These are phyloP conservation scores for Helostoma temminkii DNA, from an alignment of 2,797 vertebrate species.

Conservation along the genomic window DNA sequence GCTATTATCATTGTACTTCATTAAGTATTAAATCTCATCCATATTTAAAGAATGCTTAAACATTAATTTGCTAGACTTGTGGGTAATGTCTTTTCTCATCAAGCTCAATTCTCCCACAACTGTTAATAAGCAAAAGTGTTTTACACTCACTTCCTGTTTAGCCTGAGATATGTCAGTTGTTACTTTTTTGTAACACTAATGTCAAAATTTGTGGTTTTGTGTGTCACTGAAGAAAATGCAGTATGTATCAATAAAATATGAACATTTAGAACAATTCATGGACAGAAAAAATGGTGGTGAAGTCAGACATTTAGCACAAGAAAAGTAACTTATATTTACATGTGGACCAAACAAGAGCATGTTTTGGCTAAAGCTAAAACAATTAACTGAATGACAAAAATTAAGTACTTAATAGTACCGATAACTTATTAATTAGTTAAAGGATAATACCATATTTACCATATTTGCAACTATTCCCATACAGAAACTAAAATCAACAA, in stretches of 20 bases:
- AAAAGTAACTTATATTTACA: too few species aligned
- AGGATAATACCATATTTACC: too few species aligned
- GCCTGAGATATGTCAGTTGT: background rate
- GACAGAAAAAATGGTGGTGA: background rate
- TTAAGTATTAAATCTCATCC: slow-evolving; percentile 83
- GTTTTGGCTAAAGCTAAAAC: too few species aligned
- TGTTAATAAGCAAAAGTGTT: slow-evolving; percentile 52
- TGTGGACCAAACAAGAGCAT: too few species aligned
- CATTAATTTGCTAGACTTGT: slow-evolving; percentile 79
- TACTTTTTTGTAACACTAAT: background rate
- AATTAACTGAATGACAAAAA: too few species aligned
- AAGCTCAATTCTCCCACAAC: slow-evolving; percentile 67
- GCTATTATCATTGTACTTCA: slow-evolving; percentile 84
- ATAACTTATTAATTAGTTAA: too few species aligned
- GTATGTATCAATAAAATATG: background rate
- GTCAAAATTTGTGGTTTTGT: slow-evolving; percentile 5
- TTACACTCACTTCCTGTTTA: slow-evolving; percentile 25
- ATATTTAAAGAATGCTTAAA: slow-evolving; percentile 85
- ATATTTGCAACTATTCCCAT: too few species aligned
- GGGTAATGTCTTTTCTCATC: slow-evolving; percentile 73
- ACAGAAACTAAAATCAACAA: too few species aligned
- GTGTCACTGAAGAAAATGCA: background rate
- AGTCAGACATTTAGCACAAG: background rate
- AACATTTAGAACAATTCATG: background rate
- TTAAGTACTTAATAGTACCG: too few species aligned